A percentile compares a stretch with the other conserved stretches of the same genome.
Conservation (phyloP, 53 echinoderm and acorn worm species). For the Holothuria leucospilota region DNA sequence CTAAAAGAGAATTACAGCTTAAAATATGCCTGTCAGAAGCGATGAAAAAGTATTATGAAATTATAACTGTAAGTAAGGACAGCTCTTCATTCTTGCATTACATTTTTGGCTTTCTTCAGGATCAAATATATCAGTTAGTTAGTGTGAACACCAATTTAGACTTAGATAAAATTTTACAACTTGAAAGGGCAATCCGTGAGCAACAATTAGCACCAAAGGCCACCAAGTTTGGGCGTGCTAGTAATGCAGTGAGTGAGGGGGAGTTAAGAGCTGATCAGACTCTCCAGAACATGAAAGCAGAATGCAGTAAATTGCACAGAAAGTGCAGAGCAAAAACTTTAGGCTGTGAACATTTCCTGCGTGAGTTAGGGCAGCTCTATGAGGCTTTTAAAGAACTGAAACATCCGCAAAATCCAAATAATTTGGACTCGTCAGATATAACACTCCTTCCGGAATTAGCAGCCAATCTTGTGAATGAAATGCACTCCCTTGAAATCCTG, state of each 20-base stretch:
- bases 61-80: background rate
- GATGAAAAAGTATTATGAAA: background rate
- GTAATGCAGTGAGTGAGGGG: too few relatives aligned
- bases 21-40: background rate
- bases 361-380: too few relatives aligned
- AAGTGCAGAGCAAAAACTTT: too few relatives aligned
- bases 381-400: too few relatives aligned
- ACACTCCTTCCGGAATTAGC: background rate
- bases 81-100: background rate
- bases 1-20: conserved; percentile 7
- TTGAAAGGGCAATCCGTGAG: background rate
- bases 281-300: too few relatives aligned
- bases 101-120: conserved; percentile 18
- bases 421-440: too few relatives aligned
- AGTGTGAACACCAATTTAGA: background rate
- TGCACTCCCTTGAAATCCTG: conserved; percentile 3
- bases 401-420: too few relatives aligned
- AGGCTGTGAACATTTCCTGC: too few relatives aligned
- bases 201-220: too few relatives aligned
- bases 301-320: too few relatives aligned
- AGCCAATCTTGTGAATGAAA: background rate
- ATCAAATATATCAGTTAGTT: background rate
- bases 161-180: background rate
- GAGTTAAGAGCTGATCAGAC: too few relatives aligned
- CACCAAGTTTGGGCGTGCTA: too few relatives aligned